A percentile compares a stretch with the other conserved stretches of the same genome.
phyloP scores from a whole-genome alignment of 1,140 invertebrate genomes.

The Musca domestica region DNA sequence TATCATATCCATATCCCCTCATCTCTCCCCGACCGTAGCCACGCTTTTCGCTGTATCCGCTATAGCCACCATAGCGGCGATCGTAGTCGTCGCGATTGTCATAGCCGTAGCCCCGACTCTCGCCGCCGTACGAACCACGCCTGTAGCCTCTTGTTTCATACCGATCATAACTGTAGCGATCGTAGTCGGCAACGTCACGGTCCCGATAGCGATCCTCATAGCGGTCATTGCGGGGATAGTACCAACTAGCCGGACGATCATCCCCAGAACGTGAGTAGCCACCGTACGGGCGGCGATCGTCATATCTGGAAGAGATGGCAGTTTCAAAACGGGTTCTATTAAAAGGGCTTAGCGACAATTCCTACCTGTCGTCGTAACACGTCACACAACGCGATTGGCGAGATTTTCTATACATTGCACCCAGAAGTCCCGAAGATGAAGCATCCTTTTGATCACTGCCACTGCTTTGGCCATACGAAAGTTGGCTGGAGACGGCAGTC shows the following conservation, averaged over 20 bases:
- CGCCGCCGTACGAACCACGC: constrained; percentile 15
- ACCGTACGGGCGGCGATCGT: constrained; percentile 37
- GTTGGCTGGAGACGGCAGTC: background rate
- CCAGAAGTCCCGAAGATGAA: constrained; percentile 23
- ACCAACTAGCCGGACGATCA: constrained; percentile 42
- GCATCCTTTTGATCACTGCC: background rate
- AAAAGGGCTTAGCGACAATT: background rate
- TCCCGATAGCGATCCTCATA: constrained; percentile 24
- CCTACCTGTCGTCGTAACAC: constrained; percentile 47
- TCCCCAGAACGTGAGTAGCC: constrained; percentile 36
- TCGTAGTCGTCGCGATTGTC: constrained; percentile 37
- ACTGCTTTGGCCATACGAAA: background rate
- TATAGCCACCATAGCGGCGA: constrained; percentile 33
- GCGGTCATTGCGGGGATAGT: constrained; percentile 40
- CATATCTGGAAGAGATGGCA: constrained; percentile 18
- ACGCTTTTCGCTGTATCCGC: constrained; percentile 34
- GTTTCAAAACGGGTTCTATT: background rate
- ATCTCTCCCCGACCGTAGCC: constrained; percentile 26
- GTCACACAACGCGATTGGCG: constrained; percentile 48
- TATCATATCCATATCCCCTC: constrained; percentile 54
- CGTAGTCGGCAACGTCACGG: constrained; percentile 1
- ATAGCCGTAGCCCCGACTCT: constrained; percentile 50
- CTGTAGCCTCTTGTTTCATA: constrained; percentile 45
- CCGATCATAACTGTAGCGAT: constrained; percentile 38
- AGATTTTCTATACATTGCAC: constrained; percentile 35